Evolutionary conservation across 1,140 invertebrate species (phyloP).

Genomic region (Atopsyche davidsoni): DNA sequence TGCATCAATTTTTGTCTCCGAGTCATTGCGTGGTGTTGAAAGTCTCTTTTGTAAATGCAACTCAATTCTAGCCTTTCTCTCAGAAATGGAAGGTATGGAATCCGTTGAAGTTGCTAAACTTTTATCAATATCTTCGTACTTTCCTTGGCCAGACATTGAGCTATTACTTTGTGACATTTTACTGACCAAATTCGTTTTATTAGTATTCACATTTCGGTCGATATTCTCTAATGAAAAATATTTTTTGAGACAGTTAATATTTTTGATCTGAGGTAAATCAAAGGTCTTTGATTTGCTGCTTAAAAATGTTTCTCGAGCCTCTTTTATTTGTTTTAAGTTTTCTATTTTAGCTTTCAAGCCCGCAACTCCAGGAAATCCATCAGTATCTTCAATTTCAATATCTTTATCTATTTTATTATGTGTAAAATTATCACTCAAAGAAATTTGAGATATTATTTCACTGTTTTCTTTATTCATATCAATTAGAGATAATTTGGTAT

Average conservation of each 20-base stretch:
- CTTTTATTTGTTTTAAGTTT: constrained; percentile 14
- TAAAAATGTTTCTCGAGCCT: constrained; percentile 18
- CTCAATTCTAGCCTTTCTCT: constrained; percentile 26
- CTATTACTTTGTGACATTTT: no score
- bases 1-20: neutral
- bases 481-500: no score
- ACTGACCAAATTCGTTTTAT: no score
- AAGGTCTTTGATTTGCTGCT: constrained; percentile 26
- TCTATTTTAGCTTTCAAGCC: constrained; percentile 26
- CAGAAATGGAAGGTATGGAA: constrained; percentile 21
- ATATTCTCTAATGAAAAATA: constrained; percentile 22
- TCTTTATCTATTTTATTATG: neutral
- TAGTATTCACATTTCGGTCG: no score
- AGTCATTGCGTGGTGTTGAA: no score
- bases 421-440: neutral
- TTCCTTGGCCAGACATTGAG: no score
- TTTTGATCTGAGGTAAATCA: constrained; percentile 17
- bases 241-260: constrained; percentile 20
- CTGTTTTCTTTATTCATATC: no score
- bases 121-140: no score
- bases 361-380: constrained; percentile 6
- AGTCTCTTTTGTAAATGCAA: constrained; percentile 20
- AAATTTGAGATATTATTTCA: no score
- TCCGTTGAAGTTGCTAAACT: constrained; percentile 22
- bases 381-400: constrained; percentile 1